Evolutionary conservation across 2,888 invertebrate genomes (phyloP), one percentile per base, ranked within the genome.

Genomic region (Liodrosophila aerea): DNA sequence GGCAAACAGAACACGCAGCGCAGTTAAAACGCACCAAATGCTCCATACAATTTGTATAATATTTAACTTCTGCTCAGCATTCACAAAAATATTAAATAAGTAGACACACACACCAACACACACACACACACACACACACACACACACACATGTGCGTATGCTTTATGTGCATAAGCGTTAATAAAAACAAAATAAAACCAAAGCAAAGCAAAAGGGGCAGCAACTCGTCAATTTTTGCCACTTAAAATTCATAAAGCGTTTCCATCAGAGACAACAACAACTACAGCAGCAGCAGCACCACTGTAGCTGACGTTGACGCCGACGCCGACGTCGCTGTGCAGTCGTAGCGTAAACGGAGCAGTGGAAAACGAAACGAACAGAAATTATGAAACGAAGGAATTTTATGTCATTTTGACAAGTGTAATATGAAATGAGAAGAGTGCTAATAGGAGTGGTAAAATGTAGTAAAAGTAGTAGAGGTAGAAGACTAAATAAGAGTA

Each of bases 181-280:
- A 80, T 74, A 77, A 77, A 73, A 75, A 60, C 64, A 64, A 82
- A 82, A 83, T 83, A 78, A 83, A 78, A 77, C 78, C 77, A 81
- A 73, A 78, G 73, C 39, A 16, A 37, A 18, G 8, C 22, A 22
- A 22, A n/a, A 22, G 22, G 22, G 22, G 22, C 76, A 76, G 60
- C 52, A 51, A 59, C 75, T 75, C 77, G 62, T 82, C 78, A 75
- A 73, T 81, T 81, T 77, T 73, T 50, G 60, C 76, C 83, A 80
- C 80, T 84, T 81, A 69, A 81, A 81, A 81, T 81, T 81, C 81
- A 84, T 77, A 75, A 83, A 83, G 56, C 81, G 81, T 81, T 71
- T 68, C 61, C 65, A 12, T 46, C 22, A 22, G 54, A 54, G 46
- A 64, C 60, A 65, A 41, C 62, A 51, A 15, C 61, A 15, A 39